Conservation (phyloP, 2,888 invertebrate species). For the Entomobrya proxima region DNA sequence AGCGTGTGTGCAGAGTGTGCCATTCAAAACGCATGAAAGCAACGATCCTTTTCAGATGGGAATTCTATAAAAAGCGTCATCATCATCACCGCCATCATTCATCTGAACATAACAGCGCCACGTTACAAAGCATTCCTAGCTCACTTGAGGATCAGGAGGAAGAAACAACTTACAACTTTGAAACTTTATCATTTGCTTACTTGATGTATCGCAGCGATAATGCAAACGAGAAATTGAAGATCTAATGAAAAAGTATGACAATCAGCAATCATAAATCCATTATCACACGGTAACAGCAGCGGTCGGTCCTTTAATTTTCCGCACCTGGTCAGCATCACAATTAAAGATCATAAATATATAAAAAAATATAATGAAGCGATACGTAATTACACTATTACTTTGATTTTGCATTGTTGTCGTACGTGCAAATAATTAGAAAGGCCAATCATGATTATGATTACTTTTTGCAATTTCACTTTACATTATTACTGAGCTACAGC, state of each 20-base stretch:
- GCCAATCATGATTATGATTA: no score
- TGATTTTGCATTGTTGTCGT: no score
- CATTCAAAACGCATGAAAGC: slow-evolving; percentile 30
- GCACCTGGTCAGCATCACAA: slow-evolving; percentile 23
- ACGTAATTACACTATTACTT: no score
- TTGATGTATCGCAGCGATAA: neutral
- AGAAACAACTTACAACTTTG: no score
- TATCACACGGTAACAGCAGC: slow-evolving; percentile 23
- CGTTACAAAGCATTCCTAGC: slow-evolving; percentile 13
- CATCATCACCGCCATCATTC: slow-evolving; percentile 38
- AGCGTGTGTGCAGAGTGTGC: slow-evolving; percentile 35
- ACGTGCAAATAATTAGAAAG: no score
- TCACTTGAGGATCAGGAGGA: slow-evolving; percentile 18
- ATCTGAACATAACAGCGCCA: neutral
- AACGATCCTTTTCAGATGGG: neutral
- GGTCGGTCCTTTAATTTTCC: slow-evolving; percentile 21
- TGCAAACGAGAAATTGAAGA: neutral
- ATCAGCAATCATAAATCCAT: slow-evolving; percentile 41
- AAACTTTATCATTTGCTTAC: no score
- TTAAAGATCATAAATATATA: no score
- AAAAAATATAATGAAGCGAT: no score
- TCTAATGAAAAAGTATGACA: slow-evolving; percentile 18
- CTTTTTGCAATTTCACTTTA: no score
- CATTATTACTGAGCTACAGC: no score
- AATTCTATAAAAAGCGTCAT: slow-evolving; percentile 43